Evolutionary conservation across 2,797 vertebrate species (phyloP).

Genomic region (Helarctos malayanus): DNA sequence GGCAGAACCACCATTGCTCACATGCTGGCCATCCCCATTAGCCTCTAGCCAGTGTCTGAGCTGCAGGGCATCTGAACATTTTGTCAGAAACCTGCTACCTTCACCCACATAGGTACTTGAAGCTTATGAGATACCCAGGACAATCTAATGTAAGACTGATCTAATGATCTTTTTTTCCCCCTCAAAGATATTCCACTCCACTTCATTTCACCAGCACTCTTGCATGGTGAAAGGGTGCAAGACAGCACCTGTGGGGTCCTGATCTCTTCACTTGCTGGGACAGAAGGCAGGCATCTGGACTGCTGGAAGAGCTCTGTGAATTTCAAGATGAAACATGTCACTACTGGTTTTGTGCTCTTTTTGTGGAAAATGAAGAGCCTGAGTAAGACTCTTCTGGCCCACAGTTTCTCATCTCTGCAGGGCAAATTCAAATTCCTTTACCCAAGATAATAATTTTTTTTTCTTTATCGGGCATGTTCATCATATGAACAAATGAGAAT

Average conservation of each 20-base stretch:
- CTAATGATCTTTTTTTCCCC: background rate
- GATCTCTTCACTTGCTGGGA: background rate
- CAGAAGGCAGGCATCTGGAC: background rate
- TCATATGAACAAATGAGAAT: background rate
- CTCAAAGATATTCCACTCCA: background rate
- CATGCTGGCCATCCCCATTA: background rate
- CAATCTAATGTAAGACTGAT: background rate
- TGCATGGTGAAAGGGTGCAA: background rate
- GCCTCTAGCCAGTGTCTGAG: background rate
- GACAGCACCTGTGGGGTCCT: accelerated
- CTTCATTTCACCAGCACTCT: background rate
- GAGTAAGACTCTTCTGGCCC: background rate
- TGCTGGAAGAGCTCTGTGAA: background rate
- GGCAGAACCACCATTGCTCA: background rate
- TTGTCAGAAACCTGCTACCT: background rate
- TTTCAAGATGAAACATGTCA: background rate
- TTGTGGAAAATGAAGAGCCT: background rate
- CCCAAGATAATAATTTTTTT: background rate
- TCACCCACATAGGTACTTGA: background rate
- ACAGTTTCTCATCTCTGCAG: background rate
- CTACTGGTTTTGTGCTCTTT: background rate
- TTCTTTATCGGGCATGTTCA: background rate
- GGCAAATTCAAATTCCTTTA: background rate
- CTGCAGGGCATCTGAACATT: background rate
- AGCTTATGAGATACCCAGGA: background rate